Evolutionary conservation across 2,888 invertebrate genomes (phyloP), one percentile per base, ranked within the genome.

Genomic region (Teleogryllus oceanicus): DNA sequence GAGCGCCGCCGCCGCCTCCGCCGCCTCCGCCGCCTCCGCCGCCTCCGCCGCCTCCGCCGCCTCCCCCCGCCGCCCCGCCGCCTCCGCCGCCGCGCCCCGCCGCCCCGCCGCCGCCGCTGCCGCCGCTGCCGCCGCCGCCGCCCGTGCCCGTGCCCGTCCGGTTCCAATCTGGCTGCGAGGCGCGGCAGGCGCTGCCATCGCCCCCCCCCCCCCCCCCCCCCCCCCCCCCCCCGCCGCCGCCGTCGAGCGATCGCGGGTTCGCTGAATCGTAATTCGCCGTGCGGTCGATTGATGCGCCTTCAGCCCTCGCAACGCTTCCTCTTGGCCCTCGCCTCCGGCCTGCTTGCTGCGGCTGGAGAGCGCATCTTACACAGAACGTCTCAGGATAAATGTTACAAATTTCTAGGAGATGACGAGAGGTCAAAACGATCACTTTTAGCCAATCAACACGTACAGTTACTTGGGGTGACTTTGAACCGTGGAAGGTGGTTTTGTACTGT

Each of bases 201-300:
- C 37, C 37, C 37, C 37, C 37, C 1, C 8, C 37, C 37, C 37
- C 37, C 8, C 37, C 4, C 2, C 62, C 62, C 5, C n/a, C 62
- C 0, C n/a, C 62, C 5, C 62, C 62, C 0, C 62, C 62, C 0
- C n/a, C 62, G 10, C 62, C 62, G n/a, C 62, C 62, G 62, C 12
- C 62, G 16, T 62, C 16, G n/a, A 13, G 62, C 62, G n/a, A 62
- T 62, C 62, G 62, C 13, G 62, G 62, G n/a, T n/a, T 62, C 62
- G 62, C 62, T 62, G 62, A 62, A 62, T 62, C 62, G 62, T 62
- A 62, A 62, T 62, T 62, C 62, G 62, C 62, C 16, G 62, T 18
- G 62, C 62, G 62, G n/a, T 62, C n/a, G 62, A 62, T 62, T 13
- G 13, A 13, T 62, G 13, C 62, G 16, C 62, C 62, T 16, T 62